Conservation (phyloP, 2,113 vertebrate genomes). For the Ciconia boyciana region DNA sequence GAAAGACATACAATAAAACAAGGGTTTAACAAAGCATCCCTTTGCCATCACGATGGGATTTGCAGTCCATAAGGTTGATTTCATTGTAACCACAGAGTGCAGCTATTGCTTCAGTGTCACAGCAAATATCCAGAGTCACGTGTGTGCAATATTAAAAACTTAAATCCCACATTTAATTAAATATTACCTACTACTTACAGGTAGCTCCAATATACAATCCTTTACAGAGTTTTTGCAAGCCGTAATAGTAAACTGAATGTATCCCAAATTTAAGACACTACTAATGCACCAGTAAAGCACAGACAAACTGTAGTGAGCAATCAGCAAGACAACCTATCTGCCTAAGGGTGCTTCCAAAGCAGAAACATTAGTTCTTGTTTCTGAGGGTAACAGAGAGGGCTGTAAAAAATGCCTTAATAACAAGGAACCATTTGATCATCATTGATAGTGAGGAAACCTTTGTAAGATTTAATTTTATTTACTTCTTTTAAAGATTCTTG, state of each 20-base stretch:
- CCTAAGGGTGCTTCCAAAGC: neutral
- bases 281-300: neutral
- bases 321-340: neutral
- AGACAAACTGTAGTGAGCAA: neutral
- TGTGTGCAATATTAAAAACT: neutral
- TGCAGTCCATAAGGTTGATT: neutral
- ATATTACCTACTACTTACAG: neutral
- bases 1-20: neutral
- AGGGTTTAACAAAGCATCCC: neutral
- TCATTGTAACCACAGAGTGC: neutral
- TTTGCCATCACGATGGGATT: neutral
- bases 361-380: neutral
- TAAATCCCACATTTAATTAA: neutral
- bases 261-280: neutral
- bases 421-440: neutral
- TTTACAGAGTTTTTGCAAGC: neutral
- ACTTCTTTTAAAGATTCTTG: neutral
- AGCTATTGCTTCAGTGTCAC: neutral
- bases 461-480: neutral
- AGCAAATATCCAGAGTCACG: neutral
- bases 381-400: neutral
- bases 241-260: neutral
- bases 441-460: neutral
- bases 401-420: neutral
- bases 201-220: neutral